Percentiles rank a stretch among this genome's conserved stretches.
phyloP scores from a whole-genome alignment of 2,888 invertebrate genomes.

The Linnaemya vulpina region DNA sequence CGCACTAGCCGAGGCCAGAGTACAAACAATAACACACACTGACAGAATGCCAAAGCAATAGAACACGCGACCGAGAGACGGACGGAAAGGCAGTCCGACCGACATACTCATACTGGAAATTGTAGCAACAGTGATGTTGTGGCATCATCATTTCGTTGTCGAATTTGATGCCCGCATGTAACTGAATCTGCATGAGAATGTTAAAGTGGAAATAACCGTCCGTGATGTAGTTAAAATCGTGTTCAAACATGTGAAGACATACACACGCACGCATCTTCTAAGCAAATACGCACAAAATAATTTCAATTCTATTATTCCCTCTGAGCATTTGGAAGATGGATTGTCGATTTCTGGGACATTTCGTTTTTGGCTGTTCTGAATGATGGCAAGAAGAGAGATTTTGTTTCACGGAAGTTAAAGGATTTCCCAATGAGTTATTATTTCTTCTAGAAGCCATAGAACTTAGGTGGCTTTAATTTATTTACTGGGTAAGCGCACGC shows the following conservation, averaged over 20 bases:
- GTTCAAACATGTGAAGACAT: neutral
- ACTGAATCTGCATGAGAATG: constrained; percentile 71
- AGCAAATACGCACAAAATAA: constrained; percentile 20
- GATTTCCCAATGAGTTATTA: too few species aligned
- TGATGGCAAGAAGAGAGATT: neutral
- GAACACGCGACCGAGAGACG: constrained; percentile 10
- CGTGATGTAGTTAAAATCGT: constrained; percentile 57
- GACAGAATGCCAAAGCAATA: constrained; percentile 6
- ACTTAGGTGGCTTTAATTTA: too few species aligned
- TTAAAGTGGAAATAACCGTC: constrained; percentile 63
- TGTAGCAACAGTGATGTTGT: constrained; percentile 54
- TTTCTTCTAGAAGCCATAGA: too few species aligned
- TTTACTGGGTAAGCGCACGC: too few species aligned
- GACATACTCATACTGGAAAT: constrained; percentile 40
- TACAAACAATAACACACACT: constrained; percentile 48
- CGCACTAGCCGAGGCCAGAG: constrained; percentile 33
- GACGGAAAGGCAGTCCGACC: constrained; percentile 21
- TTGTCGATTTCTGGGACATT: too few species aligned
- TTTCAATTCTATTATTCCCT: constrained; percentile 21
- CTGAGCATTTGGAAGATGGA: neutral
- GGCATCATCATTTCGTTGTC: constrained; percentile 39
- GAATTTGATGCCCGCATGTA: constrained; percentile 66
- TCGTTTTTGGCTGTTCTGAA: neutral
- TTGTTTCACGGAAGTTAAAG: too few species aligned
- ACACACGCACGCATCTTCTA: neutral